Evolutionary conservation across 2,888 invertebrate species (phyloP).

Genomic region (Laothoe populi): DNA sequence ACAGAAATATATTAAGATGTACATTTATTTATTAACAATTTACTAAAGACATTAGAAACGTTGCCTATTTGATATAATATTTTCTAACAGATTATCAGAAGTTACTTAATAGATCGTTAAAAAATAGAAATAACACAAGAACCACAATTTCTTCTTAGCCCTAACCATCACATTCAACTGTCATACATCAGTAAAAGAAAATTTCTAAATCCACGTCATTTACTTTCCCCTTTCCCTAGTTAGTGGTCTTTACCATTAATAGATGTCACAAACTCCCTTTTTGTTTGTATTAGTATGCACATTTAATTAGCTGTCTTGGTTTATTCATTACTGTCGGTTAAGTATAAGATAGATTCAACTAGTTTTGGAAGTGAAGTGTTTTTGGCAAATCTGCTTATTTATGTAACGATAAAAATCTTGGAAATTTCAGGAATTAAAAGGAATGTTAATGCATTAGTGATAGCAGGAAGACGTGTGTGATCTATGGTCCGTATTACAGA

Average conservation of each 20-base stretch:
- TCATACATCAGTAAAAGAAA: slow-evolving; percentile 23
- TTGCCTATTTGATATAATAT: too few relatives aligned
- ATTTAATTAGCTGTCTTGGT: slow-evolving; percentile 15
- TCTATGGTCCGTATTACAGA: too few relatives aligned
- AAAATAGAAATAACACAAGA: neutral
- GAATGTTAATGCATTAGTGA: too few relatives aligned
- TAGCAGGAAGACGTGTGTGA: too few relatives aligned
- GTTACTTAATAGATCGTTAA: too few relatives aligned
- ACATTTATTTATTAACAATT: too few relatives aligned
- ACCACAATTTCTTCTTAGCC: too few relatives aligned
- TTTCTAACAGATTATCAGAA: too few relatives aligned
- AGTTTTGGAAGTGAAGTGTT: neutral
- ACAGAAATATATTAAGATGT: too few relatives aligned
- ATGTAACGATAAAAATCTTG: too few relatives aligned
- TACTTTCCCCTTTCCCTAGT: slow-evolving; percentile 25
- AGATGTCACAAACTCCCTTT: slow-evolving; percentile 16
- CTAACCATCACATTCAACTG: neutral
- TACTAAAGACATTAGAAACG: too few relatives aligned
- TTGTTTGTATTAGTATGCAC: slow-evolving; percentile 13
- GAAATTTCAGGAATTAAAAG: too few relatives aligned
- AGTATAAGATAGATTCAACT: neutral
- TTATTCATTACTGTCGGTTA: neutral
- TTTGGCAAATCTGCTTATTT: neutral
- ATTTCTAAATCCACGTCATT: slow-evolving; percentile 16
- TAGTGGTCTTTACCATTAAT: slow-evolving; percentile 23